Conservation (phyloP, 2,797 vertebrate species). For the Arremon aurantiirostris region DNA sequence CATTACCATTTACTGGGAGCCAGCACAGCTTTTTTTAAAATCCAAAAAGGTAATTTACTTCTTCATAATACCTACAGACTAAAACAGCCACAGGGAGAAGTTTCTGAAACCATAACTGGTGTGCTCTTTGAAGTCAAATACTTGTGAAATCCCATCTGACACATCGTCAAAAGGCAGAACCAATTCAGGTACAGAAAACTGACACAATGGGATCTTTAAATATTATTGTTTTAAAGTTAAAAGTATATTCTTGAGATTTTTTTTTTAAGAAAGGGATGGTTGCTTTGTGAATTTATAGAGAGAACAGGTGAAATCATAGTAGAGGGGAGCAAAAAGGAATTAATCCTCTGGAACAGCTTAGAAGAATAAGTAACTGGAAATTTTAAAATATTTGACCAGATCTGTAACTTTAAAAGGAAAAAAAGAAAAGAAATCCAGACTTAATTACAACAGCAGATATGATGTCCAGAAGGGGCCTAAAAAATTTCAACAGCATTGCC, state of each 20-base stretch:
- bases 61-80: not conserved
- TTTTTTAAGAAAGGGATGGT: not conserved
- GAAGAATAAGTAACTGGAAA: not conserved
- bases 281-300: not conserved
- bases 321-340: not conserved
- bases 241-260: not conserved
- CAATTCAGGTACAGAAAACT: not conserved
- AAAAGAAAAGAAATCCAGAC: not conserved
- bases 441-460: not conserved
- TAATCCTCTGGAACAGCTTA: not conserved
- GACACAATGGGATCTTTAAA: not conserved
- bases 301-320: not conserved
- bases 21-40: not conserved
- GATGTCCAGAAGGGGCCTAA: not conserved
- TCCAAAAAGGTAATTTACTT: not conserved
- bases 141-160: conserved; percentile 20
- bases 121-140: not conserved
- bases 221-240: not conserved
- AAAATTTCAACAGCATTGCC: not conserved
- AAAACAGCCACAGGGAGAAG: not conserved
- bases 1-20: not conserved
- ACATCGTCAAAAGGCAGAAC: not conserved
- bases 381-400: not conserved
- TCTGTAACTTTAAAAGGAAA: not conserved
- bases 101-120: not conserved